Conservation (phyloP, 2,888 invertebrate species). For the Plagiodera versicolora region DNA sequence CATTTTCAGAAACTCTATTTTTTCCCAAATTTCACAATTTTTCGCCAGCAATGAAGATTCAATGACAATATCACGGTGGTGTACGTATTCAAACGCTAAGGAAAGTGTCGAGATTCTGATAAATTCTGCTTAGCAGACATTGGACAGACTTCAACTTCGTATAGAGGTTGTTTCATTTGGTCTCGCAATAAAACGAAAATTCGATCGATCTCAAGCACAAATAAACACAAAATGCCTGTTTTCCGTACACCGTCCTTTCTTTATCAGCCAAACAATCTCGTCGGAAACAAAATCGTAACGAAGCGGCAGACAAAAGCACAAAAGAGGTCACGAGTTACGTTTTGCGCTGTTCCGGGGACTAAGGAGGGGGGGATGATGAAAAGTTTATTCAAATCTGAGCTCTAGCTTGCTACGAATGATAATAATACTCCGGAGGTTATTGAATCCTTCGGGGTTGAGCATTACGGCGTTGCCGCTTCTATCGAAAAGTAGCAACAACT, state of each 20-base stretch:
- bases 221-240: not conserved
- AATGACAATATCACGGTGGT: no score
- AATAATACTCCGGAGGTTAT: not conserved
- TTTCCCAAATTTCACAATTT: no score
- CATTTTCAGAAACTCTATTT: no score
- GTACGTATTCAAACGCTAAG: no score
- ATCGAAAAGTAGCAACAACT: no score
- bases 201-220: not conserved
- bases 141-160: no score
- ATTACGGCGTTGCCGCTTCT: no score
- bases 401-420: not conserved
- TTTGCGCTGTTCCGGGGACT: not conserved
- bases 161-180: no score
- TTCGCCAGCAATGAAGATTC: no score
- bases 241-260: not conserved
- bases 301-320: not conserved
- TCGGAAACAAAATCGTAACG: not conserved
- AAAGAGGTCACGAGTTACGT: not conserved
- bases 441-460: not conserved
- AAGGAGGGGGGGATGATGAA: not conserved
- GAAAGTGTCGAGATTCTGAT: no score
- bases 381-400: not conserved
- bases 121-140: no score
- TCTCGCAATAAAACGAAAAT: no score
- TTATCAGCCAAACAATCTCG: not conserved